Evolutionary conservation across 2,888 invertebrate species (phyloP).

Genomic region (Bombylius discolor): DNA sequence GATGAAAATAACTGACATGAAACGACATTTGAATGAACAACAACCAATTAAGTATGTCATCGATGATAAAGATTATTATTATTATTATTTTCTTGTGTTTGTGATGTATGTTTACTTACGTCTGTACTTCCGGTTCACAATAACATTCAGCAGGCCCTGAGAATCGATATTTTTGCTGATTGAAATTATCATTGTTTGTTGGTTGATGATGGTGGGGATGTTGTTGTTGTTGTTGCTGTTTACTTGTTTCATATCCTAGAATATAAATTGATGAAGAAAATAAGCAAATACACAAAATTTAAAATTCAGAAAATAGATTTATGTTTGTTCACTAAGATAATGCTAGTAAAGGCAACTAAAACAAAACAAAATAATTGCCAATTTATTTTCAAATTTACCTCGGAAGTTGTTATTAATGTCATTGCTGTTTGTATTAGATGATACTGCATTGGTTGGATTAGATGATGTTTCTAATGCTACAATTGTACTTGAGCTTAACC

Average conservation of each 20-base stretch:
- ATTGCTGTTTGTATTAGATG: background rate
- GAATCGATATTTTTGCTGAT: slow-evolving; percentile 25
- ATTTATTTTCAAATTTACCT: background rate
- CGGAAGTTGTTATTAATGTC: background rate
- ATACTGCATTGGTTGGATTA: background rate
- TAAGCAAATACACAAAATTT: background rate
- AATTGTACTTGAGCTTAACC: background rate
- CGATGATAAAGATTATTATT: too few species aligned
- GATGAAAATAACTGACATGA: too few species aligned
- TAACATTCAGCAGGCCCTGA: slow-evolving; percentile 33
- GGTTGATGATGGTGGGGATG: background rate
- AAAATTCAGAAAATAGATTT: background rate
- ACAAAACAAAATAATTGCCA: too few species aligned
- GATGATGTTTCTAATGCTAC: background rate
- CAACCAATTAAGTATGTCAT: too few species aligned
- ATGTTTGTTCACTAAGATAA: background rate
- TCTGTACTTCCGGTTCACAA: slow-evolving; percentile 33
- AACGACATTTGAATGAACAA: too few species aligned
- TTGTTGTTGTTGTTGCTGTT: background rate
- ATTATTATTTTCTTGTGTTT: too few species aligned
- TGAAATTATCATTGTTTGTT: slow-evolving; percentile 18
- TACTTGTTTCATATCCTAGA: slow-evolving; percentile 1
- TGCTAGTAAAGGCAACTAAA: too few species aligned
- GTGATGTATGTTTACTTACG: slow-evolving; percentile 16
- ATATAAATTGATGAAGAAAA: background rate